Conservation (phyloP, 1,140 invertebrate species). For the Heliconius himera region DNA sequence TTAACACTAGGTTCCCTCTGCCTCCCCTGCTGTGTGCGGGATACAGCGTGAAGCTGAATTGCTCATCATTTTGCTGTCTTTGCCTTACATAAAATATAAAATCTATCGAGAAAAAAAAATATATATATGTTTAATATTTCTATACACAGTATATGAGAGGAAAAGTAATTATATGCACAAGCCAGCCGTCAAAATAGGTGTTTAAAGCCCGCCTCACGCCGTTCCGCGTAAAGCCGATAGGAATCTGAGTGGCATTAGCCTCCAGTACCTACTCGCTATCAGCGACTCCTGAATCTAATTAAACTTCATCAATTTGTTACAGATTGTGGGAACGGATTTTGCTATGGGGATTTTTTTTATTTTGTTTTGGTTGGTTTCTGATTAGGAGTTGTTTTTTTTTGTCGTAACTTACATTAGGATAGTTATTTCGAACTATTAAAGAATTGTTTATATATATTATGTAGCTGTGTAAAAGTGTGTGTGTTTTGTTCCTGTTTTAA, state of each 20-base stretch:
- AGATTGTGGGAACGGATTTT: constrained; percentile 13
- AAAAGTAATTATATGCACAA: constrained; percentile 39
- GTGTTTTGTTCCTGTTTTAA: neutral
- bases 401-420: too few relatives aligned
- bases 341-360: neutral
- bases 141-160: constrained; percentile 24
- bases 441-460: neutral
- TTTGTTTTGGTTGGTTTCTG: neutral
- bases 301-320: constrained; percentile 29
- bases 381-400: neutral
- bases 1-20: too few relatives aligned
- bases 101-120: neutral
- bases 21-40: too few relatives aligned
- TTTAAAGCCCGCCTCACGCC: constrained; percentile 49
- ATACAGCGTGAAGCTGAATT: too few relatives aligned
- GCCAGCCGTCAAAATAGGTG: constrained; percentile 38
- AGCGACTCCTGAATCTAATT: constrained; percentile 35
- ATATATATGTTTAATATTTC: neutral
- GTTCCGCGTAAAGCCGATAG: constrained; percentile 52
- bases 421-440: too few relatives aligned
- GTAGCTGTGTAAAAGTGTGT: too few relatives aligned
- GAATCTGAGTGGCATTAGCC: constrained; percentile 44
- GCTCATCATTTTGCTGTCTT: too few relatives aligned
- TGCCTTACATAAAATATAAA: too few relatives aligned
- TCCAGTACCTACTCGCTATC: constrained; percentile 19